Conservation (phyloP, 2,113 vertebrate species). For the Psittacula cyanocephala region DNA sequence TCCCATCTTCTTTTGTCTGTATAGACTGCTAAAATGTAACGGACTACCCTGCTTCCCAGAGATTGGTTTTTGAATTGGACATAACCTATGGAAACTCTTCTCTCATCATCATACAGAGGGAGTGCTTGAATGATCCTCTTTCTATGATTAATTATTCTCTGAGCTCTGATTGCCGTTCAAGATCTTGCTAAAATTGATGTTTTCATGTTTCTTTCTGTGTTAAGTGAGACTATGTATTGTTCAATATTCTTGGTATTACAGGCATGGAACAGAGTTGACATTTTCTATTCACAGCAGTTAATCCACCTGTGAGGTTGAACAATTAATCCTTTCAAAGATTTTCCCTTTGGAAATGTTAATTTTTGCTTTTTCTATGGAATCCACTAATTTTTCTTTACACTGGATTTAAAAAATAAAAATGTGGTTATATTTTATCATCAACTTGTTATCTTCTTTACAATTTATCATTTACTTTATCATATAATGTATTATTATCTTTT, state of each 20-base stretch:
- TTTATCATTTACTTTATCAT: background rate
- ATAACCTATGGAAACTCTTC: background rate
- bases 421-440: background rate
- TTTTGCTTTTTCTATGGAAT: background rate
- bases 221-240: background rate
- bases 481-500: background rate
- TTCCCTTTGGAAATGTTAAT: slow-evolving; percentile 35
- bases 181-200: background rate
- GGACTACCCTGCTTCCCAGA: background rate
- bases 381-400: background rate
- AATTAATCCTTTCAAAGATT: slow-evolving; percentile 57
- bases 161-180: background rate
- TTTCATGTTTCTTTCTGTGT: background rate
- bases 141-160: slow-evolving; percentile 2
- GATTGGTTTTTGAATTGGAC: background rate
- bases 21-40: background rate
- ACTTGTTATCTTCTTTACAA: background rate
- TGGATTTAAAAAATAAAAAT: background rate
- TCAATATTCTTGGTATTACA: slow-evolving; percentile 4
- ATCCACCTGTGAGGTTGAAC: slow-evolving; percentile 23
- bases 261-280: background rate
- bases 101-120: background rate
- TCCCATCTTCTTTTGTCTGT: background rate
- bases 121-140: background rate
- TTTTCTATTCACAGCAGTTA: slow-evolving; percentile 30